These are phyloP conservation scores for Drosophila meridiana DNA, from an alignment of 2,888 invertebrate genomes.

Conservation along the genomic window DNA sequence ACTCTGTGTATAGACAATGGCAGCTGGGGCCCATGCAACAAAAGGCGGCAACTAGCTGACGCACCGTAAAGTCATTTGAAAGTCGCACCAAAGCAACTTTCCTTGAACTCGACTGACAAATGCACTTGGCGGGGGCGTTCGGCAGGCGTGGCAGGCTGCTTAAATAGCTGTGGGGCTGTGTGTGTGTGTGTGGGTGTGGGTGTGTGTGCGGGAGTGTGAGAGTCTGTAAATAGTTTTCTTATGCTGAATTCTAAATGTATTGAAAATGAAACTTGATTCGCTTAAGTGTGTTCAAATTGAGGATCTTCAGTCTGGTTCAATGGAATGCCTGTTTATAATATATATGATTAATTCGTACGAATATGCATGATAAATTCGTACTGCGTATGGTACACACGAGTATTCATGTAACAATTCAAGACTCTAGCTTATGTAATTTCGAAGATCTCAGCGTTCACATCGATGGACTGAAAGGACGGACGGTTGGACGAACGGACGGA, in stretches of 20 bases:
- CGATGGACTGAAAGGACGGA: no score
- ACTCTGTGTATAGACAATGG: slow-evolving; percentile 1
- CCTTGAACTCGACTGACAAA: slow-evolving; percentile 31
- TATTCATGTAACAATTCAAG: no score
- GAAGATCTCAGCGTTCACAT: no score
- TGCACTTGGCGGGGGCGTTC: not conserved
- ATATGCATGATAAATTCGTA: no score
- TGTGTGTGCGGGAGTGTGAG: not conserved
- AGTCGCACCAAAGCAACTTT: slow-evolving; percentile 57
- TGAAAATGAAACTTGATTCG: not conserved
- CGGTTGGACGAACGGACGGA: no score
- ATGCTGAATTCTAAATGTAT: not conserved
- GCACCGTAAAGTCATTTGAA: slow-evolving; percentile 74
- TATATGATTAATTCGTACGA: no score
- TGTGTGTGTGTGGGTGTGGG: not conserved
- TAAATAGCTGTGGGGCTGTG: not conserved
- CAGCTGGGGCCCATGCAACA: slow-evolving; percentile 34
- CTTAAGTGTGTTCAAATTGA: not conserved
- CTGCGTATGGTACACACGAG: no score
- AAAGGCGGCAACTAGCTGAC: slow-evolving; percentile 43
- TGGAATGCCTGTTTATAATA: not conserved
- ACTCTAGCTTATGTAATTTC: no score
- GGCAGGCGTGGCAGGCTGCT: not conserved
- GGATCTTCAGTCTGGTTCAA: not conserved
- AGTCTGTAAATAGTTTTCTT: not conserved